Conservation (phyloP, 2,888 invertebrate genomes). For the Brassicogethes aeneus region DNA sequence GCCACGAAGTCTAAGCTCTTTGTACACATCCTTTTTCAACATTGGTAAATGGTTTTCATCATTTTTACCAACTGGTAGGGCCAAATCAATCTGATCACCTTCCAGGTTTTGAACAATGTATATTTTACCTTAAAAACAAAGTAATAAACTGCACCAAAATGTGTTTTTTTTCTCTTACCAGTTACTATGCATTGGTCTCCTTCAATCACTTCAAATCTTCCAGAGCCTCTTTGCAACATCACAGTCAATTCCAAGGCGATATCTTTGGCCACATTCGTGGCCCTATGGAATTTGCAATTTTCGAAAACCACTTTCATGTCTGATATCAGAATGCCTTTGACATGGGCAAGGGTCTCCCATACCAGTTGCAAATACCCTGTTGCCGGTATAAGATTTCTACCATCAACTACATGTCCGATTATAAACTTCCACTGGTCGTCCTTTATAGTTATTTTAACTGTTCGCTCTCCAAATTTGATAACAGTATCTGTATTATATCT, state of each 20-base stretch:
- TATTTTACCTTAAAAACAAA: conserved; percentile 5
- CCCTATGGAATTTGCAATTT: conserved; percentile 50
- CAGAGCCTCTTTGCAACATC: conserved; percentile 24
- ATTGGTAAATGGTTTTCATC: background rate
- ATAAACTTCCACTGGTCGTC: conserved; percentile 65
- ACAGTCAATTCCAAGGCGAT: conserved; percentile 24
- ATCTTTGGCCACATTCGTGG: conserved; percentile 32
- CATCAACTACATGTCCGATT: conserved; percentile 76
- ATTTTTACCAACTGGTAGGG: background rate
- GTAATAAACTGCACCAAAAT: background rate
- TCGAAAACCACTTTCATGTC: conserved; percentile 49
- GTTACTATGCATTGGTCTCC: conserved; percentile 16
- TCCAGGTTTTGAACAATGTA: conserved; percentile 7
- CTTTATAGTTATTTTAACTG: conserved; percentile 48
- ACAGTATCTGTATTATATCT: conserved; percentile 9
- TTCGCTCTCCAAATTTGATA: conserved; percentile 53
- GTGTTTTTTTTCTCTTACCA: conserved; percentile 12
- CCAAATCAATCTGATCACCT: conserved; percentile 35
- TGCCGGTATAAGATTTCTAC: conserved; percentile 51
- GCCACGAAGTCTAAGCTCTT: conserved; percentile 59
- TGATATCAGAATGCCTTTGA: conserved; percentile 32
- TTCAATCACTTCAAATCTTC: conserved; percentile 30
- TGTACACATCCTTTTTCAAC: conserved; percentile 51
- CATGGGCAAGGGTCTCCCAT: conserved; percentile 47
- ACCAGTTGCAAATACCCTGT: conserved; percentile 45